Conservation (phyloP, 2,888 invertebrate genomes). For the Cephus runcator region DNA sequence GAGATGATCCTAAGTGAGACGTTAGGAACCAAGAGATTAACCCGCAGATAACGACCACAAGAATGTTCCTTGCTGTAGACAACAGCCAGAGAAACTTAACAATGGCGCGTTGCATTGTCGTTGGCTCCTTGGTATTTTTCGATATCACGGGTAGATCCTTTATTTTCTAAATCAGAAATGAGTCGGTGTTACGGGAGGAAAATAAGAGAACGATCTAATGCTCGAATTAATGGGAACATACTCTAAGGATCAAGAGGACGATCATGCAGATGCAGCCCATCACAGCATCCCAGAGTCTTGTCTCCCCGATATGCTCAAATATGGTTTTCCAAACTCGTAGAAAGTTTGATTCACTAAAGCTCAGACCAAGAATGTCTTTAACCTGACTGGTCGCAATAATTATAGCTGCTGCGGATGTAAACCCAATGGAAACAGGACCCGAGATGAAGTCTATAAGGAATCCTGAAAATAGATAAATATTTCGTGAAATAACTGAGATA, state of each 20-base stretch:
- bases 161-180: slow-evolving; percentile 71
- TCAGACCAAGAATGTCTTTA: slow-evolving; percentile 79
- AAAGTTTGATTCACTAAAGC: slow-evolving; percentile 77
- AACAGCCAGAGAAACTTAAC: slow-evolving; percentile 77
- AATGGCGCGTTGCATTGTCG: slow-evolving; percentile 63
- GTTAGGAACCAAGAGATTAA: slow-evolving; percentile 75
- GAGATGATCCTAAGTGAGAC: slow-evolving; percentile 68
- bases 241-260: slow-evolving; percentile 76
- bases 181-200: background rate
- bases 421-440: slow-evolving; percentile 83
- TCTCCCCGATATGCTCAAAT: slow-evolving; percentile 77
- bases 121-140: slow-evolving; percentile 64
- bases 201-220: background rate
- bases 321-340: slow-evolving; percentile 77
- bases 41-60: slow-evolving; percentile 78
- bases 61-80: slow-evolving; percentile 80
- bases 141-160: slow-evolving; percentile 72
- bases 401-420: slow-evolving; percentile 85
- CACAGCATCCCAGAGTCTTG: slow-evolving; percentile 76
- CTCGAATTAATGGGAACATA: slow-evolving; percentile 56
- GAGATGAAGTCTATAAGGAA: slow-evolving; percentile 87
- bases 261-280: slow-evolving; percentile 78
- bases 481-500: background rate
- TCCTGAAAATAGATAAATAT: slow-evolving; percentile 67
- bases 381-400: slow-evolving; percentile 85